Evolutionary conservation across 2,888 invertebrate genomes (phyloP).

Genomic region (Drosophila colorata): DNA sequence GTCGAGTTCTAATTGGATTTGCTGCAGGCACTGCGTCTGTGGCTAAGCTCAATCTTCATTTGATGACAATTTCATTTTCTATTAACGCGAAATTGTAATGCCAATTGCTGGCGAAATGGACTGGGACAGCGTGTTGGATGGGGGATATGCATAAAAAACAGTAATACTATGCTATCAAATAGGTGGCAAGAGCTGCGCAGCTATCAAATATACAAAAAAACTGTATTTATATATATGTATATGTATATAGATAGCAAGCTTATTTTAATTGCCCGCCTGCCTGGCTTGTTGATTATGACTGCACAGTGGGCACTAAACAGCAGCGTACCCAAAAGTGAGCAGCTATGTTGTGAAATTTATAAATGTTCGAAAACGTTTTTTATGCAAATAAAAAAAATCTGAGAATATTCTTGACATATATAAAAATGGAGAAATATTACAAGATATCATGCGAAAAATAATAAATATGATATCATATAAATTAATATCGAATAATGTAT

Average conservation of each 20-base stretch:
- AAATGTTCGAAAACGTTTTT: no score
- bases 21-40: constrained; percentile 44
- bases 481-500: no score
- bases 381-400: neutral
- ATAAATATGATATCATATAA: no score
- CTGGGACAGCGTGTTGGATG: neutral
- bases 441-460: no score
- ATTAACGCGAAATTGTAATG: constrained; percentile 67
- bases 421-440: no score
- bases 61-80: constrained; percentile 79
- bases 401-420: no score
- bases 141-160: constrained; percentile 64
- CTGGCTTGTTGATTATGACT: constrained; percentile 25
- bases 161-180: constrained; percentile 20
- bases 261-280: constrained; percentile 73
- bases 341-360: no score
- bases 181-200: constrained; percentile 6
- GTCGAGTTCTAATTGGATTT: constrained; percentile 76
- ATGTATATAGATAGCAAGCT: constrained; percentile 59
- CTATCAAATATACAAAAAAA: constrained; percentile 30
- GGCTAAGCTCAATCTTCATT: constrained; percentile 70
- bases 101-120: constrained; percentile 52
- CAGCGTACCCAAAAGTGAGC: no score
- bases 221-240: constrained; percentile 4
- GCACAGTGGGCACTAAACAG: constrained; percentile 23